A percentile compares a stretch with the other conserved stretches of the same genome.
These are phyloP conservation scores for Amphipyra berbera DNA, from an alignment of 2,888 invertebrate genomes.

Conservation along the genomic window DNA sequence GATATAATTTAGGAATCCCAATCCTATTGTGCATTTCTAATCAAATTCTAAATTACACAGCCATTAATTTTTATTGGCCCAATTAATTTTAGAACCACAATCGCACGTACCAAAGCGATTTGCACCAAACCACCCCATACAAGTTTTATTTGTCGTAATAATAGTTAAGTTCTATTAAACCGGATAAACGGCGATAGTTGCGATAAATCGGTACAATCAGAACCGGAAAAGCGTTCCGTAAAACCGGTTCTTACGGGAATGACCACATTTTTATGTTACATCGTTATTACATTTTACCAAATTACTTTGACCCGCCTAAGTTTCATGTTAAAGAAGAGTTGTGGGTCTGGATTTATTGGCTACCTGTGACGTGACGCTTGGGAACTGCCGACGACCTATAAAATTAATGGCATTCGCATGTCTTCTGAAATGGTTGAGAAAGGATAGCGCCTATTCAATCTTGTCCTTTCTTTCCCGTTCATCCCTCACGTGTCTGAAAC, in stretches of 20 bases:
- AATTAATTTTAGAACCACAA: slow-evolving; percentile 16
- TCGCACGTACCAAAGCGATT: slow-evolving; percentile 14
- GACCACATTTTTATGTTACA: slow-evolving; percentile 68
- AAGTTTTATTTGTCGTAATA: slow-evolving; percentile 13
- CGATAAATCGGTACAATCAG: slow-evolving; percentile 64
- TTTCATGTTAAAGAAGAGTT: slow-evolving; percentile 53
- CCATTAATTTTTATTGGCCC: slow-evolving; percentile 1
- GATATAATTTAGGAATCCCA: too few species aligned
- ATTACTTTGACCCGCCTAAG: slow-evolving; percentile 57
- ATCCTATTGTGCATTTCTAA: background rate
- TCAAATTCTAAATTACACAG: slow-evolving; percentile 3
- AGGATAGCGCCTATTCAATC: slow-evolving; percentile 54
- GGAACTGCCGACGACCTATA: slow-evolving; percentile 68
- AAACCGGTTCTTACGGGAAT: slow-evolving; percentile 62
- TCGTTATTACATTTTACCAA: slow-evolving; percentile 64
- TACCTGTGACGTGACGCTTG: slow-evolving; percentile 53
- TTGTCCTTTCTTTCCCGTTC: slow-evolving; percentile 38
- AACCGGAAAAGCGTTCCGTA: slow-evolving; percentile 57
- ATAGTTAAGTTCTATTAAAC: slow-evolving; percentile 32
- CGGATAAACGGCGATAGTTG: slow-evolving; percentile 35
- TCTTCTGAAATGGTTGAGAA: slow-evolving; percentile 68
- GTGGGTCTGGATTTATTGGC: slow-evolving; percentile 59
- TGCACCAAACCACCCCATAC: slow-evolving; percentile 10
- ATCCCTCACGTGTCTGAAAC: slow-evolving; percentile 41
- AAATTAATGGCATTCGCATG: slow-evolving; percentile 79